A percentile compares a stretch with the other conserved stretches of the same genome.
Evolutionary conservation across 1,140 invertebrate species (phyloP).

Genomic region (Periplaneta americana): DNA sequence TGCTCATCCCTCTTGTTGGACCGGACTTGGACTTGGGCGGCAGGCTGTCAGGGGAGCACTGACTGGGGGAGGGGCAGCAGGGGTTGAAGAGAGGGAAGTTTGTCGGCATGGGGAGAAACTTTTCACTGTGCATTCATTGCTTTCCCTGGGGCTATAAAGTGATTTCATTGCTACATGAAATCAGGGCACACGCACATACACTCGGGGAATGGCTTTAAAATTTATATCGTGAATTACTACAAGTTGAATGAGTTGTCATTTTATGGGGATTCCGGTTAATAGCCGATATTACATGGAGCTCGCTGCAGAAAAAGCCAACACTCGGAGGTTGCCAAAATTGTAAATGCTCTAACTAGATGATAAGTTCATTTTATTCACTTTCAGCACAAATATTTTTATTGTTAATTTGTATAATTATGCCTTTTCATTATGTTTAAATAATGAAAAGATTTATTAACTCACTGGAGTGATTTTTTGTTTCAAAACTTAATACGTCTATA

Average conservation of each 20-base stretch:
- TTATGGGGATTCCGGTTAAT: background rate
- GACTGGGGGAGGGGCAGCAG: background rate
- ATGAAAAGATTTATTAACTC: too few species aligned
- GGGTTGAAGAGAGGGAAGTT: background rate
- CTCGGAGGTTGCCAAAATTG: background rate
- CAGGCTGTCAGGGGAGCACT: background rate
- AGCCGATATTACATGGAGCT: background rate
- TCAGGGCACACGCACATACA: background rate
- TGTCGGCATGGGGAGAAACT: background rate
- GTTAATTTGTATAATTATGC: too few species aligned
- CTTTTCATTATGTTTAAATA: too few species aligned
- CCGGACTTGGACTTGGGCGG: background rate
- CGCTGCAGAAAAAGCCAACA: background rate
- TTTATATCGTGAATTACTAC: background rate
- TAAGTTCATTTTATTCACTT: too few species aligned
- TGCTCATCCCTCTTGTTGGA: background rate
- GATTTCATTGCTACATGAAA: background rate
- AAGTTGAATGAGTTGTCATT: background rate
- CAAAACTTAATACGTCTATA: too few species aligned
- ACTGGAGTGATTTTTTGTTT: too few species aligned
- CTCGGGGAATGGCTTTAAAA: background rate
- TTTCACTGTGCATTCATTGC: background rate
- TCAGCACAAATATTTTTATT: too few species aligned
- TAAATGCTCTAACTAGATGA: background rate
- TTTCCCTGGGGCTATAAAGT: background rate